Conservation (phyloP, 2,888 invertebrate species). For the Lasioglossum morio region DNA sequence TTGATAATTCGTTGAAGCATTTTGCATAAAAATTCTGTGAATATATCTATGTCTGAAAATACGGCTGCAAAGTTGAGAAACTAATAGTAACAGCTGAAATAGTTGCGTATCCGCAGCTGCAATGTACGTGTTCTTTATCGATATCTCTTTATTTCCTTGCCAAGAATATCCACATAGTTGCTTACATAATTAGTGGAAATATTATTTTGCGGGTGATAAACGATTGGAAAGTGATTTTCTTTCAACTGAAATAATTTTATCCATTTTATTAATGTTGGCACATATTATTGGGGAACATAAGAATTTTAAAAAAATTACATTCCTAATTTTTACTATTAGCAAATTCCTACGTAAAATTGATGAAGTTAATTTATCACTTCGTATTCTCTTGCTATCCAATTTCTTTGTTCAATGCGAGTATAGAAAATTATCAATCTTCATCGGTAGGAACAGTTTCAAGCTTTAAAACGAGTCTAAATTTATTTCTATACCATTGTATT, state of each 20-base stretch:
- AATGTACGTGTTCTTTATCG: neutral
- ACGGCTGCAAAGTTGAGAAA: neutral
- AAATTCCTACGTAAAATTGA: neutral
- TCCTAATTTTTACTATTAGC: neutral
- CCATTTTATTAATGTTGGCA: neutral
- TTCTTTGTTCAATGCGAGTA: too few relatives aligned
- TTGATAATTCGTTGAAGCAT: neutral
- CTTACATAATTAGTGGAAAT: neutral
- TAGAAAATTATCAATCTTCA: too few relatives aligned
- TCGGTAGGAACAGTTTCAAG: neutral
- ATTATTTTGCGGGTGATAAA: neutral
- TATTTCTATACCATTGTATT: neutral
- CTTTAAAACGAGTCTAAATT: neutral
- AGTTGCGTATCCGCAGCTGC: neutral
- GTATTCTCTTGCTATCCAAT: neutral
- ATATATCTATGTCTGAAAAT: neutral
- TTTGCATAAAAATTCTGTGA: neutral
- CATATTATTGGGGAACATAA: neutral
- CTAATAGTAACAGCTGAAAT: neutral
- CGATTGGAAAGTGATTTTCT: neutral
- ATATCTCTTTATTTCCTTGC: neutral
- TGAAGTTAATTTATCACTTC: neutral
- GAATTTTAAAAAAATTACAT: neutral
- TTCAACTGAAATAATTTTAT: neutral
- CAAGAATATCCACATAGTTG: neutral